phyloP scores from a whole-genome alignment of 1,140 invertebrate species.

The Portunus trituberculatus region DNA sequence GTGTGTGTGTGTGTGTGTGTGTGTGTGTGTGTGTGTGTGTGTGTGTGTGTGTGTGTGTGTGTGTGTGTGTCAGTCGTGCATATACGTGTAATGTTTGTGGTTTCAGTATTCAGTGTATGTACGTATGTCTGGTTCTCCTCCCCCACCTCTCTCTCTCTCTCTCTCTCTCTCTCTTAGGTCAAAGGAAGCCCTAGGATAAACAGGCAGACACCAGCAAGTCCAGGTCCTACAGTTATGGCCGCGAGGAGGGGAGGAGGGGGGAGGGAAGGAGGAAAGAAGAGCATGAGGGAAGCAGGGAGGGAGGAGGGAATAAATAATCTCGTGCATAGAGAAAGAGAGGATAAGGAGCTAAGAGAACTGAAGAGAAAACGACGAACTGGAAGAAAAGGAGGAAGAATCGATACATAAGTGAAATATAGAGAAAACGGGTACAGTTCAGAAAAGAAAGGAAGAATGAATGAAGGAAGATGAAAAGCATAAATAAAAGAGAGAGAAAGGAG shows the following conservation, averaged over 20 bases:
- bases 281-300: not conserved
- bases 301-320: not conserved
- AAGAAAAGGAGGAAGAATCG: not conserved
- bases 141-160: too few species aligned
- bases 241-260: not conserved
- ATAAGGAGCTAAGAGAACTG: not conserved
- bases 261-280: not conserved
- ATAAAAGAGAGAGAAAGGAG: too few species aligned
- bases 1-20: constrained; percentile 13
- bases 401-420: too few species aligned
- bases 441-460: too few species aligned
- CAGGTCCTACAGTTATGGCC: not conserved
- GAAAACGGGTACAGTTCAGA: too few species aligned
- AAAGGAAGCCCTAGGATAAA: not conserved
- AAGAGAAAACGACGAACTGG: not conserved
- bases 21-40: constrained; percentile 20
- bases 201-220: not conserved
- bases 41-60: constrained; percentile 15
- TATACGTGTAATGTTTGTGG: too few species aligned
- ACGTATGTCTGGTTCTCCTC: too few species aligned
- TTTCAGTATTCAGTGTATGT: too few species aligned
- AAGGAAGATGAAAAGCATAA: too few species aligned
- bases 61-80: not conserved
- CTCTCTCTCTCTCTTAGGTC: too few species aligned
- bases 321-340: not conserved